phyloP scores from a whole-genome alignment of 2,797 vertebrate genomes.

The Poliocrania exsul region DNA sequence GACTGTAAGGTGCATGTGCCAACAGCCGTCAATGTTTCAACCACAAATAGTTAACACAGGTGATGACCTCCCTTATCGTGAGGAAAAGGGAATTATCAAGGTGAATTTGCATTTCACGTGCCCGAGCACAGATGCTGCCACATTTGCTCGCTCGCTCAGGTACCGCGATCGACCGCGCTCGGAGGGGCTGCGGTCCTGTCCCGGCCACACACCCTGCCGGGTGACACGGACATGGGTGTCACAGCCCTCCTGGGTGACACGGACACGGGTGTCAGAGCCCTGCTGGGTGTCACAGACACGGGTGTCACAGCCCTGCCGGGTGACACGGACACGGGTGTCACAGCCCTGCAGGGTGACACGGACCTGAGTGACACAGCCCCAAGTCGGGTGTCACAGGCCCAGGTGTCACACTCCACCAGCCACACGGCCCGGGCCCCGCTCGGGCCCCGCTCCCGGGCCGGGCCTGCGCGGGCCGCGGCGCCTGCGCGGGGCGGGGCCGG shows the following conservation, averaged over 20 bases:
- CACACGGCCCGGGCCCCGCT: no score
- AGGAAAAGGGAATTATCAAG: background rate
- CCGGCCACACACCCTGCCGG: background rate
- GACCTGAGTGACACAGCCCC: no score
- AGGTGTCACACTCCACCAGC: no score
- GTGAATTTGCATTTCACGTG: rapidly evolving
- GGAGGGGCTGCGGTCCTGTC: no score
- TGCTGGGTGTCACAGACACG: no score
- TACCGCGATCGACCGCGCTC: rapidly evolving
- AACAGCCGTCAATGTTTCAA: rapidly evolving
- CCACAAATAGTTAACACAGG: rapidly evolving
- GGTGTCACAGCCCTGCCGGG: background rate
- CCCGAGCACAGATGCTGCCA: rapidly evolving
- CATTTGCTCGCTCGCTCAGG: rapidly evolving
- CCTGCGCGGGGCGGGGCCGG: background rate
- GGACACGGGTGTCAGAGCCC: no score
- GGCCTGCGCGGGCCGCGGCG: background rate
- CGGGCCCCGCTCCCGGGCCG: no score
- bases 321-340: no score
- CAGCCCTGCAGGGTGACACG: no score
- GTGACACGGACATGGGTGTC: no score
- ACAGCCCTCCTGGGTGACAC: no score
- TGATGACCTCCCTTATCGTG: rapidly evolving
- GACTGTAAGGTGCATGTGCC: rapidly evolving
- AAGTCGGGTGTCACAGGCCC: no score